Evolutionary conservation across 2,113 vertebrate species (phyloP).

Genomic region (Pelmatolapia mariae): DNA sequence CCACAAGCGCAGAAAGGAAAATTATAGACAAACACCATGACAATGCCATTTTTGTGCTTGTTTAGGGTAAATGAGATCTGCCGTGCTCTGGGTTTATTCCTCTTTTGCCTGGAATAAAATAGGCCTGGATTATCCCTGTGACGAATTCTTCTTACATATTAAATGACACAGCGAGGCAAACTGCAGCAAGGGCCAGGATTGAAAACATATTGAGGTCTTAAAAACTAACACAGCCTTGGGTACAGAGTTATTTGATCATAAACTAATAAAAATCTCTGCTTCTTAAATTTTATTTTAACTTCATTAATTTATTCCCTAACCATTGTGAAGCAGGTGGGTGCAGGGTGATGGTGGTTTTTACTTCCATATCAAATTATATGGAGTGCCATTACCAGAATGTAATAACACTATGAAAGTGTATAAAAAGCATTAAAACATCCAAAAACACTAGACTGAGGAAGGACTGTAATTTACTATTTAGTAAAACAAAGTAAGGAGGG

Average conservation of each 20-base stretch:
- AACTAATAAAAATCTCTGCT: not conserved
- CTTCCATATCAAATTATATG: not conserved
- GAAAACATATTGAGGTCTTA: not conserved
- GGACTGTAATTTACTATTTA: not conserved
- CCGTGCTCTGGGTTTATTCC: not conserved
- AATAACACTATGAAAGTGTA: not conserved
- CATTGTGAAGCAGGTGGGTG: not conserved
- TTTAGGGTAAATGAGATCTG: not conserved
- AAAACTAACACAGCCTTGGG: not conserved
- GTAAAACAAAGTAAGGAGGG: not conserved
- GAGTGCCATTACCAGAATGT: not conserved
- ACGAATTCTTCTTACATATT: not conserved
- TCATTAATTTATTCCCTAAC: not conserved
- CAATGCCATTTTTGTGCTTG: slow-evolving; percentile 18
- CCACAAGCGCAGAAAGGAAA: slow-evolving; percentile 24
- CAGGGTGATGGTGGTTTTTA: not conserved
- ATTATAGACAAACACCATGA: slow-evolving; percentile 5
- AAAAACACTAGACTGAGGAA: not conserved
- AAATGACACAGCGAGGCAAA: not conserved
- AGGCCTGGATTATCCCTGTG: not conserved
- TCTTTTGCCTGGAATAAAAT: not conserved
- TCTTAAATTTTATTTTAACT: not conserved
- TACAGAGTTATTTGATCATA: not conserved
- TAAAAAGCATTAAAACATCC: not conserved
- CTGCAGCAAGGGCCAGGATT: not conserved